A percentile compares a stretch with the other conserved stretches of the same genome.
phyloP scores from a whole-genome alignment of 2,113 vertebrate species.

The Mus spicilegus region DNA sequence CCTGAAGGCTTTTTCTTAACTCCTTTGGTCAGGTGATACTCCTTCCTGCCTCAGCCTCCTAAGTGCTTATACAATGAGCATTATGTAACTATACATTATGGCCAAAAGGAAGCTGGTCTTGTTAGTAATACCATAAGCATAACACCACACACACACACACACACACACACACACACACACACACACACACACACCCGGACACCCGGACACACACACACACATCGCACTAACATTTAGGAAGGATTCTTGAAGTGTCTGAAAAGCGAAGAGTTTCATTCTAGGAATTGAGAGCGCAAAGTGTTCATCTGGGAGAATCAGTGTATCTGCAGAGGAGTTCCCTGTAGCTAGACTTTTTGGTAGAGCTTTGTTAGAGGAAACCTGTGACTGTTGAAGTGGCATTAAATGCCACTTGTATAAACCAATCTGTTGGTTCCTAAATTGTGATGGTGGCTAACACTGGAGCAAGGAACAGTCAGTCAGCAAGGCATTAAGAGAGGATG shows the following conservation, averaged over 20 bases:
- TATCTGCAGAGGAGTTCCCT: background rate
- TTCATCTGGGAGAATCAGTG: background rate
- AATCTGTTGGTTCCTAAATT: background rate
- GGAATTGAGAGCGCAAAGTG: background rate
- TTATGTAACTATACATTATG: too few species aligned
- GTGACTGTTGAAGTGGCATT: background rate
- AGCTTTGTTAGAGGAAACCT: background rate
- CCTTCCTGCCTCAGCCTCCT: background rate
- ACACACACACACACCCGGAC: too few species aligned
- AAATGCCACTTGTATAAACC: background rate
- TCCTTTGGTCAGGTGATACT: background rate
- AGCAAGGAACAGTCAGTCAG: background rate
- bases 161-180: too few species aligned
- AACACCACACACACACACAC: too few species aligned
- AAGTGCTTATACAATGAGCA: too few species aligned
- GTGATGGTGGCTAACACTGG: background rate
- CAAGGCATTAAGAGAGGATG: background rate
- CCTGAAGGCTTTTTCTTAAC: background rate
- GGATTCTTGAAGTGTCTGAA: background rate
- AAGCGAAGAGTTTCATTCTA: background rate
- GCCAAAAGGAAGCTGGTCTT: background rate
- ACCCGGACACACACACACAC: background rate
- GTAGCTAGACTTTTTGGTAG: background rate
- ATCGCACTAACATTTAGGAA: background rate
- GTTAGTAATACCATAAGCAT: background rate